Conservation (phyloP, 1,140 invertebrate genomes). For the Dolichoris vasculosae region DNA sequence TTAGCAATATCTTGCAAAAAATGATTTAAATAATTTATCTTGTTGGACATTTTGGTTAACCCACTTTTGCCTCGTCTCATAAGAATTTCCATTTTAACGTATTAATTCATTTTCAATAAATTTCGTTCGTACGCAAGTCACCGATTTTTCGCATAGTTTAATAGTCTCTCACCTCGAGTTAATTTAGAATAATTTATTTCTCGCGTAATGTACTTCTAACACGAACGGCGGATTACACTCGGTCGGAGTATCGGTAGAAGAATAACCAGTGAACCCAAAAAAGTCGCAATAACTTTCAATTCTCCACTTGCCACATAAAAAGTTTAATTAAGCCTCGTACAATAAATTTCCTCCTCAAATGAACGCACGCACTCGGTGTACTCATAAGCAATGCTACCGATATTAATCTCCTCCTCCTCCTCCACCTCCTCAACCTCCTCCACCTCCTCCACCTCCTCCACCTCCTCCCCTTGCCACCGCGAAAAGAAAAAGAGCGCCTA, state of each 20-base stretch:
- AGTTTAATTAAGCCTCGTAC: conserved; percentile 33
- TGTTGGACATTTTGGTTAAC: not conserved
- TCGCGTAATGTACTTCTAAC: not conserved
- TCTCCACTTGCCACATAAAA: conserved; percentile 18
- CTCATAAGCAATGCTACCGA: conserved; percentile 35
- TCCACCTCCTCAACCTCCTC: not conserved
- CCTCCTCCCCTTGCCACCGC: not conserved
- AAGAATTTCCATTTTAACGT: not conserved
- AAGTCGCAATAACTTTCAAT: conserved; percentile 31
- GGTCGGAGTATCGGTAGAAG: not conserved
- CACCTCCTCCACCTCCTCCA: not conserved
- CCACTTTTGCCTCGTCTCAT: not conserved
- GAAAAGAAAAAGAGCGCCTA: not conserved
- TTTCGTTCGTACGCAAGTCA: not conserved
- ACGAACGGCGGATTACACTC: not conserved
- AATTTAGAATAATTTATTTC: conserved; percentile 13
- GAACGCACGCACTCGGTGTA: not conserved
- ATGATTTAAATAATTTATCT: not conserved
- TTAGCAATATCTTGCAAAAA: not conserved
- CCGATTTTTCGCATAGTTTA: not conserved
- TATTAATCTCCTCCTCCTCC: conserved; percentile 36
- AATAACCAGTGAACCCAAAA: not conserved
- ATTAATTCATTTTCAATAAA: conserved; percentile 12
- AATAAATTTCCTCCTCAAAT: conserved; percentile 12
- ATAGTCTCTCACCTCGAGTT: not conserved